These are phyloP conservation scores for Zaprionus kolodkinae DNA, from an alignment of 1,140 invertebrate species.

Conservation along the genomic window DNA sequence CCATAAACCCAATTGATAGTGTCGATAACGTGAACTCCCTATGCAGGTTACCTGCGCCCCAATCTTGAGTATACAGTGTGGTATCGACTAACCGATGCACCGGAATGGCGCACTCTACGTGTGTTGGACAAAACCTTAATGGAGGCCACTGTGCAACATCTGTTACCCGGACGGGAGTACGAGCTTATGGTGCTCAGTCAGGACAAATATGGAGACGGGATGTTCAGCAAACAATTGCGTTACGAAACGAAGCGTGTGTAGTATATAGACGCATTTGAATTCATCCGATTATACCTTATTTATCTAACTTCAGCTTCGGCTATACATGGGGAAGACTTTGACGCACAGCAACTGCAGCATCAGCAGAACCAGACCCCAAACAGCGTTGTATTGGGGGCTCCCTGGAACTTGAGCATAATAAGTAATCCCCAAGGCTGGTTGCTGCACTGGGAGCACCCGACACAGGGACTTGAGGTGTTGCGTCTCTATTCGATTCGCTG, in stretches of 20 bases:
- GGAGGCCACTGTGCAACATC: conserved; percentile 91
- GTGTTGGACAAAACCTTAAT: conserved; percentile 89
- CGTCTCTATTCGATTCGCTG: conserved; percentile 87
- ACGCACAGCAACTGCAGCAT: conserved; percentile 56
- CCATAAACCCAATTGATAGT: not conserved
- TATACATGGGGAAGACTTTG: conserved; percentile 52
- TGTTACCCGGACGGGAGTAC: conserved; percentile 91
- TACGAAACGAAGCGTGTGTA: conserved; percentile 89
- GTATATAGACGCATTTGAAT: not conserved
- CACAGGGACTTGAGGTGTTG: conserved; percentile 86
- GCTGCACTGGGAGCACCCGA: conserved; percentile 90
- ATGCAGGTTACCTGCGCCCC: conserved; percentile 90
- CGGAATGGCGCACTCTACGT: conserved; percentile 91
- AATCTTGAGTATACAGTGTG: conserved; percentile 94
- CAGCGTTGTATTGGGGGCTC: conserved; percentile 85
- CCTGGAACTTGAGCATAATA: conserved; percentile 88
- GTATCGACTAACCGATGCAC: conserved; percentile 89
- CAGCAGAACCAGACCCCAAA: conserved; percentile 61
- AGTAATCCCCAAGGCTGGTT: conserved; percentile 86
- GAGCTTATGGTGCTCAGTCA: conserved; percentile 96
- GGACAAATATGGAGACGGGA: conserved; percentile 93
- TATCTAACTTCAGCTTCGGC: conserved; percentile 33
- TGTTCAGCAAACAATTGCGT: conserved; percentile 93
- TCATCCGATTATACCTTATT: not conserved
- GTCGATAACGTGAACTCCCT: not conserved